Base-by-base conservation (phyloP, 2,113 vertebrate genomes). In the Cheirogaleus medius region DNA sequence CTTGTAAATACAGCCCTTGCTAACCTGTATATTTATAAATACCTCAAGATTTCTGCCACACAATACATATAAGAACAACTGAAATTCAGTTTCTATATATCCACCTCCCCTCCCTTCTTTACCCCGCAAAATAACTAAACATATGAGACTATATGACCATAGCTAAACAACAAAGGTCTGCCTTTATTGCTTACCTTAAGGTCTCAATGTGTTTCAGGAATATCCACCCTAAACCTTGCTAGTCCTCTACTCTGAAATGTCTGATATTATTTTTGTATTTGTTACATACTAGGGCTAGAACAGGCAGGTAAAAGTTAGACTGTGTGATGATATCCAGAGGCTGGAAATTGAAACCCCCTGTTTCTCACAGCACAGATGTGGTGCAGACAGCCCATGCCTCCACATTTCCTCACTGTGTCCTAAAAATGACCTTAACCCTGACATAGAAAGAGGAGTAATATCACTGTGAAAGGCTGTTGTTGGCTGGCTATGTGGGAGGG, bases 401-500 rank as follows among this genome's bases (percentile, higher is more conserved):
- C 94, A 96, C 96, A 97, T 98, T 97, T 98, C 97, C 97, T 98
- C 98, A 97, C 97, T 76, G 86, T 98, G 97, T 96, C 98, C 98
- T 96, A 97, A 92, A 93, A 85, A 82, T 98, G 97, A 98, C 97
- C 98, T 98, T 97, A 95, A 97, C 94, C 95, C 95, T 97, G 77
- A 87, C 96, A 86, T 68, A 81, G 92, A 93, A 66, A 89, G 95
- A 97, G 94, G 94, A 94, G 44, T 71, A 87, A 42, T 29, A 25
- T 74, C 37, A 21, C 44, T 66, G 32, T 64, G 95, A 76, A 63
- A 73, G 13, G 84, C 82, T 73, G 63, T 20, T 88, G n/a, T 23
- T 80, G 56, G 71, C 84, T 89, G 85, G 71, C 73, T 93, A 8
- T 64, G 88, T 68, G 86, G 82, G 78, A 91, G 20, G 25, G 34